phyloP scores from a whole-genome alignment of 2,113 vertebrate species.

The Bucco capensis region DNA sequence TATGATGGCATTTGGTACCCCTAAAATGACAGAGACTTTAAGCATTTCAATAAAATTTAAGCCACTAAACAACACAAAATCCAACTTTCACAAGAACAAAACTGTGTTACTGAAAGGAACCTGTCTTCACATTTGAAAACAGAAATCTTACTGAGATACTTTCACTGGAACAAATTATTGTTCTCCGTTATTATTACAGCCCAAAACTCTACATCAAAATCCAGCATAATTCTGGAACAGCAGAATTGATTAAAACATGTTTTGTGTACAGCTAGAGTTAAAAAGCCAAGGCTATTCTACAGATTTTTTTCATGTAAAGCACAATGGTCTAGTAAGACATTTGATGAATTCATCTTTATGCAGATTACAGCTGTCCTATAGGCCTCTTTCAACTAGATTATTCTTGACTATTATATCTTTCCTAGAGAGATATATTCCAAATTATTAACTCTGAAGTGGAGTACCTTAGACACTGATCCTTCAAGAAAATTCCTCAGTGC shows the following conservation, averaged over 20 bases:
- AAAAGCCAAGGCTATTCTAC: background rate
- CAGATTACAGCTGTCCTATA: background rate
- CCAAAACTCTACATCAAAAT: background rate
- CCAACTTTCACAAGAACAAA: background rate
- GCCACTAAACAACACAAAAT: background rate
- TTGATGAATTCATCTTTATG: background rate
- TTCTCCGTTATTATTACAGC: background rate
- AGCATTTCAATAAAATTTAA: background rate
- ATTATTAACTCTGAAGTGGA: background rate
- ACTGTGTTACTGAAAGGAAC: background rate
- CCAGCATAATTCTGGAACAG: background rate
- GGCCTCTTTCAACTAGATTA: background rate
- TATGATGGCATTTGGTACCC: background rate
- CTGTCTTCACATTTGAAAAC: background rate
- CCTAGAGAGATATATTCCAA: background rate
- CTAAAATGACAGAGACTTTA: background rate
- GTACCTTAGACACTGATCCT: background rate
- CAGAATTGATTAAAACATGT: background rate
- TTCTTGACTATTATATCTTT: background rate
- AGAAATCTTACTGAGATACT: background rate
- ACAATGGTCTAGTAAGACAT: background rate
- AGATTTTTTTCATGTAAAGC: background rate
- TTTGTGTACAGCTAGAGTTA: background rate
- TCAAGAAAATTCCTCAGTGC: background rate
- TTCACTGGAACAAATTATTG: background rate